Conservation (phyloP, 2,113 vertebrate species). For the Syngnathoides biaculeatus region DNA sequence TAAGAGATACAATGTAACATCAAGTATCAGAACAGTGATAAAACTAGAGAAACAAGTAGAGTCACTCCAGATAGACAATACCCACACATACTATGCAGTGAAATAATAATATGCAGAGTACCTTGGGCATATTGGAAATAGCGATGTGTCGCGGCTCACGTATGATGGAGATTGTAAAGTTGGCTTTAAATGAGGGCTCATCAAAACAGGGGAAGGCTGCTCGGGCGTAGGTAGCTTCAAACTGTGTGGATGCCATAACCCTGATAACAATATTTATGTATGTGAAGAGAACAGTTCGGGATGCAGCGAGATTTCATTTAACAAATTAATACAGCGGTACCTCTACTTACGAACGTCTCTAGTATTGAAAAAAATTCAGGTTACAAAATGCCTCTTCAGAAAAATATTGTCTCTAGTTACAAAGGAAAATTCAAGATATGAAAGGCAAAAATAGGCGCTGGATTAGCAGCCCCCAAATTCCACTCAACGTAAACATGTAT, state of each 20-base stretch:
- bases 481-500: too few relatives aligned
- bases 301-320: too few relatives aligned
- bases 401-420: too few relatives aligned
- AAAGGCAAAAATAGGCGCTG: too few relatives aligned
- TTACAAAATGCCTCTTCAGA: too few relatives aligned
- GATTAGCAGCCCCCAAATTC: too few relatives aligned
- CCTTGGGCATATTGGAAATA: slow-evolving; percentile 89
- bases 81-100: background rate
- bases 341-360: too few relatives aligned
- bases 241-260: slow-evolving; percentile 83
- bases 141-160: slow-evolving; percentile 77
- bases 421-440: too few relatives aligned
- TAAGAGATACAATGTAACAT: background rate
- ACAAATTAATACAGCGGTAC: too few relatives aligned
- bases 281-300: background rate
- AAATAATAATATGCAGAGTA: slow-evolving; percentile 32
- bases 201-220: slow-evolving; percentile 91
- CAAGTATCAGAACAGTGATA: background rate
- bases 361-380: too few relatives aligned
- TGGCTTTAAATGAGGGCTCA: slow-evolving; percentile 88
- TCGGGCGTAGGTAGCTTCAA: slow-evolving; percentile 85
- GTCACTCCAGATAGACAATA: too few relatives aligned
- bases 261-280: slow-evolving; percentile 51
- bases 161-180: slow-evolving; percentile 78
- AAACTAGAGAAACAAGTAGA: background rate